Evolutionary conservation across 2,113 vertebrate species (phyloP).

Genomic region (Copsychus sechellarum): DNA sequence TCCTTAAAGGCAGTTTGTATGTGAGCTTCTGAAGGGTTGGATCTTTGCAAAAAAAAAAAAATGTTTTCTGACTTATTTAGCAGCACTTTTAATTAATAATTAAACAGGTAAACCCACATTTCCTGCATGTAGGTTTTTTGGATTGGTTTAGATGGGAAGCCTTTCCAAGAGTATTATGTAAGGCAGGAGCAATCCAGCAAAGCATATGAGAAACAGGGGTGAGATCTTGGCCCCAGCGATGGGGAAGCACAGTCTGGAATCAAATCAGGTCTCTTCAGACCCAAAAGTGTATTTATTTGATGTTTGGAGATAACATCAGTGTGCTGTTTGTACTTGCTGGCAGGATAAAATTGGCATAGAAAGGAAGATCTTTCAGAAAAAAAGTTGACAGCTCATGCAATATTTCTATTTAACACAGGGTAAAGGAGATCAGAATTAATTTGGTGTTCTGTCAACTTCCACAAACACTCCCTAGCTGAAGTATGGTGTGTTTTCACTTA

Average conservation of each 20-base stretch:
- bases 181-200: neutral
- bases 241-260: neutral
- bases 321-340: neutral
- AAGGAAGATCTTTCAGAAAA: neutral
- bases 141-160: neutral
- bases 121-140: neutral
- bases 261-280: neutral
- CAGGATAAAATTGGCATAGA: neutral
- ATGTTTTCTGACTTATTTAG: neutral
- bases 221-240: neutral
- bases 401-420: neutral
- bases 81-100: neutral
- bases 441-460: neutral
- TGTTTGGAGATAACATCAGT: neutral
- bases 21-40: neutral
- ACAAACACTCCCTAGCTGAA: neutral
- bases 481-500: neutral
- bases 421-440: neutral
- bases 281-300: neutral
- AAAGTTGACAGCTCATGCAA: neutral
- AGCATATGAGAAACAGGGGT: neutral
- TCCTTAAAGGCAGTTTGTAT: neutral
- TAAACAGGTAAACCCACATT: too few relatives aligned
- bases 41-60: neutral
- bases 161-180: neutral